These are phyloP conservation scores for Arion vulgaris DNA, from an alignment of 1,140 invertebrate genomes.

Conservation along the genomic window DNA sequence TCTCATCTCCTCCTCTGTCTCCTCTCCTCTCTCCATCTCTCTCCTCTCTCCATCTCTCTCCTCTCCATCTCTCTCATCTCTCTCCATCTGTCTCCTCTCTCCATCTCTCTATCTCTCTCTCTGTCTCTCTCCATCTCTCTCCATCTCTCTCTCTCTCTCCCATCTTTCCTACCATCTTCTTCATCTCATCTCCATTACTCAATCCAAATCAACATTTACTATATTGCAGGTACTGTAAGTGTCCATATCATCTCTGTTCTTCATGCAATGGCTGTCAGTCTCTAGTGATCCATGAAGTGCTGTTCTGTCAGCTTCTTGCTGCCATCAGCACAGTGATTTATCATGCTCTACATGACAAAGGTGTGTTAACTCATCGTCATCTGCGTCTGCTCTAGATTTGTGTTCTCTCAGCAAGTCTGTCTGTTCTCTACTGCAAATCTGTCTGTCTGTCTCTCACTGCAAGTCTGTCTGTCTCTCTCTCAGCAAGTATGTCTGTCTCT, in stretches of 20 bases:
- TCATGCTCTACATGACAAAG: constrained; percentile 89
- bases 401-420: constrained; percentile 73
- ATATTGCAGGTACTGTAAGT: constrained; percentile 85
- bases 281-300: constrained; percentile 91
- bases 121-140: no score
- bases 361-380: constrained; percentile 83
- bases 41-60: no score
- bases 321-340: constrained; percentile 92
- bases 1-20: no score
- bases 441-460: constrained; percentile 2
- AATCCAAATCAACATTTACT: no score
- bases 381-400: constrained; percentile 69
- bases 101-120: no score
- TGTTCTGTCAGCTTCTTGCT: constrained; percentile 93
- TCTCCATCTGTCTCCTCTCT: no score
- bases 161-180: no score
- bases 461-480: no score
- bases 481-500: not conserved
- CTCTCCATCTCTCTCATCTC: no score
- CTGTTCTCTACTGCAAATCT: not conserved
- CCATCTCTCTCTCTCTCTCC: no score
- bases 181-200: no score
- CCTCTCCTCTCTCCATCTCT: no score
- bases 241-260: constrained; percentile 91
- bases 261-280: constrained; percentile 90